Conservation (phyloP, 2,888 invertebrate species). For the Brachyptera putata region DNA sequence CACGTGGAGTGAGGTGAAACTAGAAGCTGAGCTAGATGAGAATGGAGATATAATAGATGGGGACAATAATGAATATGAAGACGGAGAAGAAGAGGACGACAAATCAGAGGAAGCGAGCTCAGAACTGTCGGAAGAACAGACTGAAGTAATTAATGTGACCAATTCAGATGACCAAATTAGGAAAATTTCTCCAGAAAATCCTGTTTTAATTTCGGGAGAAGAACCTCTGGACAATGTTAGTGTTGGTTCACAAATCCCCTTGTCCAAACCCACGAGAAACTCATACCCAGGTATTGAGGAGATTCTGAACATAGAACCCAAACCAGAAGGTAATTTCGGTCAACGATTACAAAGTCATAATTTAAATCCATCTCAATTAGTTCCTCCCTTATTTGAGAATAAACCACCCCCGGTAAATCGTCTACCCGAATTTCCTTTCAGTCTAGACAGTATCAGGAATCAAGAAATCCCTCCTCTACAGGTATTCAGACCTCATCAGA, state of each 20-base stretch:
- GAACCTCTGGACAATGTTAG: no score
- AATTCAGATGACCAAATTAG: no score
- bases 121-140: neutral
- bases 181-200: no score
- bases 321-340: neutral
- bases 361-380: neutral
- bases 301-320: neutral
- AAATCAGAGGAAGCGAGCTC: neutral
- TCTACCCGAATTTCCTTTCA: neutral
- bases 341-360: neutral
- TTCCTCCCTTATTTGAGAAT: neutral
- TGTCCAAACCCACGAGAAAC: neutral
- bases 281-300: neutral
- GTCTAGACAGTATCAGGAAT: neutral
- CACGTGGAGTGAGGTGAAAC: neutral
- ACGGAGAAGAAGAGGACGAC: no score
- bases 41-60: no score
- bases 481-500: neutral
- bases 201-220: no score
- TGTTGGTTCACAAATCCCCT: neutral
- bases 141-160: neutral
- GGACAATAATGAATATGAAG: no score
- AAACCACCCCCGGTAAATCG: neutral
- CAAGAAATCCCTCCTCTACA: neutral
- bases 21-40: no score